Conservation (phyloP, 2,888 invertebrate species). For the Adineta ricciae region DNA sequence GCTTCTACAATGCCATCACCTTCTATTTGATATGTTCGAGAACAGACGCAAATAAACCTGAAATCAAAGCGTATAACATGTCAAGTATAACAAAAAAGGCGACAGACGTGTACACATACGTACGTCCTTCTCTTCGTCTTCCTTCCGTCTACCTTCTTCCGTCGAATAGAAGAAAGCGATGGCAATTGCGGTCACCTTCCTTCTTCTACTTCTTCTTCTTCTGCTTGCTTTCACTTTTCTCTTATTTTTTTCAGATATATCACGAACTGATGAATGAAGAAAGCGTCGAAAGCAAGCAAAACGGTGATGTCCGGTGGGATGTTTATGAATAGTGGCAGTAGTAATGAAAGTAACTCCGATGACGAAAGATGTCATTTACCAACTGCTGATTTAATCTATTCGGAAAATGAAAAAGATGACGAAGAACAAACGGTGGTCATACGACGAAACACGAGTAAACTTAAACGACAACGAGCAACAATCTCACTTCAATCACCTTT, state of each 20-base stretch:
- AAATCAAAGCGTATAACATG: background rate
- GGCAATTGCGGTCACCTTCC: background rate
- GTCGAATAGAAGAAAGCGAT: background rate
- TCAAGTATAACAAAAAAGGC: background rate
- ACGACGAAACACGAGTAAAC: background rate
- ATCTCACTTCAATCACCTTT: background rate
- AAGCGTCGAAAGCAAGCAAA: conserved; percentile 2
- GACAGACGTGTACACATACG: background rate
- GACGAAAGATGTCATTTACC: background rate
- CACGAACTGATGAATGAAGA: conserved; percentile 4
- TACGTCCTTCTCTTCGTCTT: background rate
- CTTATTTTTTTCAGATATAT: background rate
- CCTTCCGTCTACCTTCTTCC: background rate
- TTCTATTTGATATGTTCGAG: background rate
- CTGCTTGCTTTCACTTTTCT: background rate
- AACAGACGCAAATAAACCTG: background rate
- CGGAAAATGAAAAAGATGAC: background rate
- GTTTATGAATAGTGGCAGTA: background rate
- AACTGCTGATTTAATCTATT: background rate
- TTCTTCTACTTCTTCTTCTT: background rate
- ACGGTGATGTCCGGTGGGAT: conserved; percentile 7
- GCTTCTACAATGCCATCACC: background rate
- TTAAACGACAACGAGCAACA: conserved; percentile 7
- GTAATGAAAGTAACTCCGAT: background rate
- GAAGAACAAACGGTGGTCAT: background rate